Evolutionary conservation across 2,113 vertebrate genomes (phyloP), one percentile per base, ranked within the genome.

Genomic region (Telmatochromis sp.): DNA sequence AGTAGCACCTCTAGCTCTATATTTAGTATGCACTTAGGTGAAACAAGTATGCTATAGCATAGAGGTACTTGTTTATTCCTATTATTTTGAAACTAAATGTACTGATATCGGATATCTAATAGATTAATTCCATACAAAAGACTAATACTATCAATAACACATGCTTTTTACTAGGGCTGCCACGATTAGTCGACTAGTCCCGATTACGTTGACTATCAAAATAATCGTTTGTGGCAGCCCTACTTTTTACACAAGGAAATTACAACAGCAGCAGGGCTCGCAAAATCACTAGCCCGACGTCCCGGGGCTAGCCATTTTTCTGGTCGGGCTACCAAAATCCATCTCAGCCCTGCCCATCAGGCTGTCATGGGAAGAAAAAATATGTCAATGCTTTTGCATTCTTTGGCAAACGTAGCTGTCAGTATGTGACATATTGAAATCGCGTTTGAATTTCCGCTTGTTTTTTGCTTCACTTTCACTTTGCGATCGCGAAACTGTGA

Each of bases 221-320:
- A 26, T 26, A 26, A 26, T 26, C 23, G 23, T 26, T 26, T 26
- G 23, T 26, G 23, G 23, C 23, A 26, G 23, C 23, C 23, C 23
- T 26, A 26, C 3, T 45, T 73, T 45, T 51, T 51, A 51, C 47
- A 51, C 49, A 51, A 51, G 49, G 17, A 51, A 51, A n/a, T 51
- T 51, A 51, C 17, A 51, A 51, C 8, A 51, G 49, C 49, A 51
- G 49, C n/a, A 11, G 51, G 51, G 9, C 51, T 54, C 0, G 51
- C 51, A 54, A 54, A 54, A 54, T 54, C 1, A 0, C 49, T 53
- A 10, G 49, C 49, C 49, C 5, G 19, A 5, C 1, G 3, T 19
- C 17, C 47, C 7, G 15, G 17, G 49, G 9, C 51, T 53, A 21
- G 19, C 5, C 0, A 53, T 21, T 53, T 53, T 11, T 53, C 51